Base-by-base conservation (phyloP, 1,140 invertebrate genomes). In the Hylaeus anthracinus region DNA sequence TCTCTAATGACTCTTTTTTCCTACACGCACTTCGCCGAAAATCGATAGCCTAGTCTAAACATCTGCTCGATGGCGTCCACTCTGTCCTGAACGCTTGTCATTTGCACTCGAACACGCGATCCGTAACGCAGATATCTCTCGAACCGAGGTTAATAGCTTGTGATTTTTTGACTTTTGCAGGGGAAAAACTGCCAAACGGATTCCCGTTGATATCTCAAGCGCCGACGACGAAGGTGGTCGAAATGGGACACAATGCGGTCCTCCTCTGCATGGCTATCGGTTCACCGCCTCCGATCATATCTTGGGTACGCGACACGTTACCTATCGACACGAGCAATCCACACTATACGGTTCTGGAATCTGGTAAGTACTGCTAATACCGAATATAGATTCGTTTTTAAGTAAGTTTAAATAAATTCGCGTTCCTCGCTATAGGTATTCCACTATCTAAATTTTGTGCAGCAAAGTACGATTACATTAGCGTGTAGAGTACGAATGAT, bases 241-340 rank as follows among this genome's bases (percentile, higher is more conserved):
- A 99, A 94, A 98, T 98, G 86, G 98, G 98, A n/a, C 97, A 98
- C 92, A 97, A 96, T 41, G 96, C 98, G 0, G 95, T 98, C 6
- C 95, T 99, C 77, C 95, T 96, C 26, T 99, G 99, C 93, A 95
- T 96, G 73, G 98, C 98, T 15, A 95, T 95, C 37, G 98, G 98
- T 55, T 96, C 95, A 88, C 98, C 98, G 4, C 90, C 96, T 9
- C 98, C 98, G 1, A 96, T 95, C 89, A 97, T 99, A 81, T 96
- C 96, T 69, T 99, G 98, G 98, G 95, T 99, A 72, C 97, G 98
- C 90, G 97, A 99, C 94, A 96, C 96, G 90, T 94, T 98, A 88
- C 98, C 98, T 51, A 93, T 95, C 69, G 95, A 99, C 74, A 95
- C 94, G 67, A 95, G 95, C 75, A 97, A 98, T 94, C 96, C 96